phyloP scores from a whole-genome alignment of 2,797 vertebrate genomes.

The Channallabes apus region DNA sequence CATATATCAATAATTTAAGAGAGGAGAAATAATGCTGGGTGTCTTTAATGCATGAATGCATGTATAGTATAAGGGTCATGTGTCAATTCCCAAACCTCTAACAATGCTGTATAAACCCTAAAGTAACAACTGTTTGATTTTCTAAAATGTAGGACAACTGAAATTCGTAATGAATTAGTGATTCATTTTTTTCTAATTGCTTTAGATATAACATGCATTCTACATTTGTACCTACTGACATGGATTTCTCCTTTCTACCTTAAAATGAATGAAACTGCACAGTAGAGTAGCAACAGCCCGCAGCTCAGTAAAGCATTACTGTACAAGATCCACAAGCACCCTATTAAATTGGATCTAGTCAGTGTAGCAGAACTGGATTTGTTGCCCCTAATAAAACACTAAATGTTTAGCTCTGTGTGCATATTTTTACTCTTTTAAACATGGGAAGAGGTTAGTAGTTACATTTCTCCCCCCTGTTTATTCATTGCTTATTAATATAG shows the following conservation, averaged over 20 bases:
- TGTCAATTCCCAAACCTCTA: slow-evolving; percentile 2
- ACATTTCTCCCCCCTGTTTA: background rate
- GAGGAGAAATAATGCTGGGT: background rate
- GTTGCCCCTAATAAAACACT: background rate
- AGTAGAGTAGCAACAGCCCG: background rate
- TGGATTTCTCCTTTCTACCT: background rate
- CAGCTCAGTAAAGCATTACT: slow-evolving; percentile 11
- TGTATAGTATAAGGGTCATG: background rate
- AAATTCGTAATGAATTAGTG: background rate
- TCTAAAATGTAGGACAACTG: background rate
- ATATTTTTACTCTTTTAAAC: slow-evolving; percentile 1
- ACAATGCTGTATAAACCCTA: background rate
- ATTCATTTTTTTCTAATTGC: too few relatives aligned
- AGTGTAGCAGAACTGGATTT: slow-evolving; percentile 1
- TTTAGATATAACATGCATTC: background rate
- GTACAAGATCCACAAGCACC: slow-evolving; percentile 16
- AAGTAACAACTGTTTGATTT: background rate
- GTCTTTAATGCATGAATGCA: background rate
- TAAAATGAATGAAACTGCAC: background rate
- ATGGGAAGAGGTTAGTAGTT: background rate
- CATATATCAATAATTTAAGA: background rate
- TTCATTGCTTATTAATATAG: background rate
- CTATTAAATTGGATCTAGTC: background rate
- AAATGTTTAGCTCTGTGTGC: background rate
- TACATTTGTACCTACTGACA: background rate